Percentiles rank a stretch among this genome's conserved stretches.
These are phyloP conservation scores for Eurytoma adleriae DNA, from an alignment of 2,888 invertebrate species.

Conservation along the genomic window DNA sequence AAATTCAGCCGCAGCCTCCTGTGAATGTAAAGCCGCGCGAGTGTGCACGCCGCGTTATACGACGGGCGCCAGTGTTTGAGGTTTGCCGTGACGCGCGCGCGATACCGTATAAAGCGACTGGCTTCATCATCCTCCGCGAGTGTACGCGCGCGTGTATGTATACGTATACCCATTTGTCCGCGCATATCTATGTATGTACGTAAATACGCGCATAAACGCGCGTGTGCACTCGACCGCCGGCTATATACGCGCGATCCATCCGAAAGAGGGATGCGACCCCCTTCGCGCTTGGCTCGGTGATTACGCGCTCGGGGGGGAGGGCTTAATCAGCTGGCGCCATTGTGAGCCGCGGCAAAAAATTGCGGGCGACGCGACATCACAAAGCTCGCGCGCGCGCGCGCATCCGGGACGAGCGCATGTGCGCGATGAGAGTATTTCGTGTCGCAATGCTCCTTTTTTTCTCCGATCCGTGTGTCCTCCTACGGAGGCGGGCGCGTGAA, in stretches of 20 bases:
- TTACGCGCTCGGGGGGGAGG: conserved; percentile 61
- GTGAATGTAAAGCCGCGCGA: conserved; percentile 5
- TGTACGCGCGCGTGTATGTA: neutral
- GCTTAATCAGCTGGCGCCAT: conserved; percentile 69
- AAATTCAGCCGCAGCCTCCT: conserved; percentile 40
- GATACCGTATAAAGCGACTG: conserved; percentile 8
- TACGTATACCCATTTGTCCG: neutral
- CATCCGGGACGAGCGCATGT: conserved; percentile 14
- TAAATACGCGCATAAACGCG: neutral
- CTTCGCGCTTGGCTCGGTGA: conserved; percentile 62
- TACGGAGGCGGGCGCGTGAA: conserved; percentile 22
- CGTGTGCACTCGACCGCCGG: neutral
- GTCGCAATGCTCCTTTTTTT: neutral
- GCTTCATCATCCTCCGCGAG: neutral
- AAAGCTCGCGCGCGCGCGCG: too few relatives aligned
- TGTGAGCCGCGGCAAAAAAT: conserved; percentile 66
- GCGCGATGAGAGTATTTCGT: conserved; percentile 12
- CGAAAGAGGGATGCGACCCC: conserved; percentile 41
- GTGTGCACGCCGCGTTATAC: neutral
- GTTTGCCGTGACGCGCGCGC: conserved; percentile 29
- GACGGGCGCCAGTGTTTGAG: conserved; percentile 32
- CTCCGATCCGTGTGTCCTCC: neutral
- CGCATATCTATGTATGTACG: too few relatives aligned
- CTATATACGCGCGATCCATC: conserved; percentile 19
- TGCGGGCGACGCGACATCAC: conserved; percentile 56